Percentiles rank a stretch among this genome's conserved stretches.
Evolutionary conservation across 2,113 vertebrate species (phyloP).

Genomic region (Pseudorhombus dupliciocellatus): DNA sequence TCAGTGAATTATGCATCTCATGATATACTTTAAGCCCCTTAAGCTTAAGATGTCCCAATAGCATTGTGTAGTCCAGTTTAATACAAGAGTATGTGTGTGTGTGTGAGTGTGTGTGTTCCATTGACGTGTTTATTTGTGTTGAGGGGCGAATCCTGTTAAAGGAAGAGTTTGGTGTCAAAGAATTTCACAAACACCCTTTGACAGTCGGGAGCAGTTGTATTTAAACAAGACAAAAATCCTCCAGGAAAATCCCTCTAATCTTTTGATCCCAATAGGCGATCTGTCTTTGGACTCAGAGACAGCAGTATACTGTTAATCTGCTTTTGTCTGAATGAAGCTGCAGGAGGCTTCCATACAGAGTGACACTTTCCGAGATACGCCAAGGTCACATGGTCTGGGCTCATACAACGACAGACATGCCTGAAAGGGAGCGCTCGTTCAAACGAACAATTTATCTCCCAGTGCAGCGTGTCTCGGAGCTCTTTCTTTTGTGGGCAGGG

Average conservation of each 20-base stretch:
- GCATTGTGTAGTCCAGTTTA: conserved; percentile 6
- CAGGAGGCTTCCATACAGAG: conserved; percentile 54
- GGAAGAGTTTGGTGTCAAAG: conserved; percentile 66
- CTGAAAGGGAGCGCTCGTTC: conserved; percentile 34
- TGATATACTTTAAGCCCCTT: conserved; percentile 17
- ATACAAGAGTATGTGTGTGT: background rate
- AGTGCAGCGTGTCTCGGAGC: background rate
- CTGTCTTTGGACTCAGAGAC: conserved; percentile 72
- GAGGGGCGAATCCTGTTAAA: conserved; percentile 59
- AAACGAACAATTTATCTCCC: conserved; percentile 28
- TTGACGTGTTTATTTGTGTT: conserved; percentile 50
- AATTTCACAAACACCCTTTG: conserved; percentile 74
- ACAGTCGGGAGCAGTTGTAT: conserved; percentile 74
- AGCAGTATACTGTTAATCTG: conserved; percentile 75
- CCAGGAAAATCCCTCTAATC: conserved; percentile 75
- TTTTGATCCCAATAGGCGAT: conserved; percentile 73
- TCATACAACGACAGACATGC: conserved; percentile 32
- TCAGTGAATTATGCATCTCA: conserved; percentile 21
- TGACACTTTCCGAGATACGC: conserved; percentile 61
- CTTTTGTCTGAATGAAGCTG: conserved; percentile 65
- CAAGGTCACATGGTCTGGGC: conserved; percentile 34
- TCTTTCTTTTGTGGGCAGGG: conserved; percentile 14
- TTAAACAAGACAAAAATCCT: conserved; percentile 76
- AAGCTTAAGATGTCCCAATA: background rate
- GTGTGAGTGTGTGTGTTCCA: background rate